phyloP scores from a whole-genome alignment of 1,140 invertebrate genomes.

The Mya arenaria region DNA sequence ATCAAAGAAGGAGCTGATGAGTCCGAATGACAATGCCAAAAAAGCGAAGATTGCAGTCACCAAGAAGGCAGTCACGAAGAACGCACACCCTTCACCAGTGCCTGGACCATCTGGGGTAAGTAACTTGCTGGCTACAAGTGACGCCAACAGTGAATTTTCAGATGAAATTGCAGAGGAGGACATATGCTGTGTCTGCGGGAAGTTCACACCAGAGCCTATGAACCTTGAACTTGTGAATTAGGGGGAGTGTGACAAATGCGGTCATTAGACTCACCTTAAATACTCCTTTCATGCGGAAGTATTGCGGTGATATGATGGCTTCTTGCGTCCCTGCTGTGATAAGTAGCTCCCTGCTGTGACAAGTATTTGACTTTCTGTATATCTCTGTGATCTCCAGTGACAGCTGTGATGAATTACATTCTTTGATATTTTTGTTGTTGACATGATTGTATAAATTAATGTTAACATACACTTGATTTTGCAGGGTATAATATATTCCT shows the following conservation, averaged over 20 bases:
- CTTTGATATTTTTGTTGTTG: too few species aligned
- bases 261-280: conserved; percentile 35
- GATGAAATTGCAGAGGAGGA: conserved; percentile 10
- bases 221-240: conserved; percentile 25
- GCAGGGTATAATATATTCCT: too few species aligned
- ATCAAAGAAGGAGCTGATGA: not conserved
- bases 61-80: not conserved
- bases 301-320: too few species aligned
- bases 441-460: too few species aligned
- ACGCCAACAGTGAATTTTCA: not conserved
- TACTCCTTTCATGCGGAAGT: too few species aligned
- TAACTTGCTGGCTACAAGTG: not conserved
- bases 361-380: too few species aligned
- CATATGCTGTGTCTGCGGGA: conserved; percentile 26
- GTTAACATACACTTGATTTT: too few species aligned
- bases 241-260: conserved; percentile 21
- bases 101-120: conserved; percentile 9
- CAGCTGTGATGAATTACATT: too few species aligned
- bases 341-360: too few species aligned
- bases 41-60: not conserved
- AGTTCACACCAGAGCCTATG: conserved; percentile 18
- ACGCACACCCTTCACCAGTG: not conserved
- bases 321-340: too few species aligned
- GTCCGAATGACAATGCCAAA: not conserved
- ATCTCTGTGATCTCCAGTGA: too few species aligned